phyloP scores from a whole-genome alignment of 2,888 invertebrate species.

The Dryadula phaetusa region DNA sequence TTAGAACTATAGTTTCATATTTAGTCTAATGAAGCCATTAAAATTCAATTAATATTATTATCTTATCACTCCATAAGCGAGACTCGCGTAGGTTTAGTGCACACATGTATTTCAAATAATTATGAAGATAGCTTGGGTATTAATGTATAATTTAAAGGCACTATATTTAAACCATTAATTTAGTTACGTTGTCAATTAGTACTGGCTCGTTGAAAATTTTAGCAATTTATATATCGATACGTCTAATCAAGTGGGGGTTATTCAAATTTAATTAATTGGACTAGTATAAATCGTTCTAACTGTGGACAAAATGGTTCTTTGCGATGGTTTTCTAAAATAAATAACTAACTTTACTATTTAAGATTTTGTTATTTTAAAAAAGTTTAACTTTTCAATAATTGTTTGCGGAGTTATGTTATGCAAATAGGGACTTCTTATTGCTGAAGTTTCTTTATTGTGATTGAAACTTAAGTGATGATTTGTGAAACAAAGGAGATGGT shows the following conservation, averaged over 20 bases:
- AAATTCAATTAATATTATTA: no score
- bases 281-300: neutral
- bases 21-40: no score
- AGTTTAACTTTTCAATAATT: slow-evolving; percentile 13
- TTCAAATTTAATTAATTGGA: slow-evolving; percentile 5
- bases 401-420: slow-evolving; percentile 29
- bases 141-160: neutral
- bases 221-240: slow-evolving; percentile 11
- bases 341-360: neutral
- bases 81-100: no score
- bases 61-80: no score
- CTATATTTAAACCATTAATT: neutral
- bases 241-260: slow-evolving; percentile 7
- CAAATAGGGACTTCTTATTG: slow-evolving; percentile 35
- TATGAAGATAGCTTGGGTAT: neutral
- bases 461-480: slow-evolving; percentile 53
- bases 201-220: neutral
- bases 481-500: slow-evolving; percentile 49
- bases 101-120: no score
- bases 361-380: neutral
- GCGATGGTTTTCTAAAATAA: neutral
- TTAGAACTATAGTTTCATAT: no score
- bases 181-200: neutral
- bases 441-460: slow-evolving; percentile 43
- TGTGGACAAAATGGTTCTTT: neutral